Evolutionary conservation across 1,140 invertebrate species (phyloP).

Genomic region (Anastrepha obliqua): DNA sequence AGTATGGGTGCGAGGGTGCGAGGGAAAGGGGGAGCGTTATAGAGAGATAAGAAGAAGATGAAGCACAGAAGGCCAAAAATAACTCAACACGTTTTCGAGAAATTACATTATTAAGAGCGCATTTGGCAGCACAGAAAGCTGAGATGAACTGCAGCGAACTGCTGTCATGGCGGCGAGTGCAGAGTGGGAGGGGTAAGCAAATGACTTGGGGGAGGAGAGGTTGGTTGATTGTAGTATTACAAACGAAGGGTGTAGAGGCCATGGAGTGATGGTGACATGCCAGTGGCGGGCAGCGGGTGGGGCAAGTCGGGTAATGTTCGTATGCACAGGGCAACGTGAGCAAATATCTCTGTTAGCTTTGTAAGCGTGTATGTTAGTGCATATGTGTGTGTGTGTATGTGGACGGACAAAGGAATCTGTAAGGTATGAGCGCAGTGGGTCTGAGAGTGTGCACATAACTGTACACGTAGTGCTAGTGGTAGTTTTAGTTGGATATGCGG

Average conservation of each 20-base stretch:
- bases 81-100: conserved; percentile 39
- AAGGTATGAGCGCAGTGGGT: no score
- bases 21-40: neutral
- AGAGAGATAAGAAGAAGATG: neutral
- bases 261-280: neutral
- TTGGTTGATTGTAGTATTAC: neutral
- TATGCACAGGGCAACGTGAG: neutral
- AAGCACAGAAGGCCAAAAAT: conserved; percentile 8
- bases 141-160: conserved; percentile 28
- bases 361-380: neutral
- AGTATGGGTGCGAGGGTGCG: neutral
- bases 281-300: neutral
- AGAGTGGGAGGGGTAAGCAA: neutral
- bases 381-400: neutral
- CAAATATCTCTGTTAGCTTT: neutral
- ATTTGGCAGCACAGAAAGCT: conserved; percentile 36
- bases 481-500: neutral
- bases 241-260: neutral
- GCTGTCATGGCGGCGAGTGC: neutral
- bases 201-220: neutral
- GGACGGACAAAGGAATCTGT: neutral
- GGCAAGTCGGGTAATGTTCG: neutral
- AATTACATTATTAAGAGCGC: conserved; percentile 48
- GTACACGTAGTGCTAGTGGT: neutral
- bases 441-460: neutral